Evolutionary conservation across 2,113 vertebrate genomes (phyloP).

Genomic region (Tupaia chinensis): DNA sequence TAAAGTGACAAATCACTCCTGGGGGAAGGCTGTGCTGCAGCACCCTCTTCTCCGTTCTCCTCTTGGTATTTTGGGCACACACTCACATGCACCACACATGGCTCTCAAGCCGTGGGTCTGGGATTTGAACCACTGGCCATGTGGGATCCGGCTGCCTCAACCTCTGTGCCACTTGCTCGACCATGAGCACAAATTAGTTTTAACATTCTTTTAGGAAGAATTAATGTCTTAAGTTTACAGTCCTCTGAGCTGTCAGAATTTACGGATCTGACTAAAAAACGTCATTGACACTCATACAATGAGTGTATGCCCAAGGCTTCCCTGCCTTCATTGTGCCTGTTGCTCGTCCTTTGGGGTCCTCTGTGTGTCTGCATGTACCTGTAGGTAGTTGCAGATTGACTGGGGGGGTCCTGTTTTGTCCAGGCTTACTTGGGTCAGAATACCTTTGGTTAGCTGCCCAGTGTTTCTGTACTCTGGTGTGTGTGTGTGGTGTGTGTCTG

Average conservation of each 20-base stretch:
- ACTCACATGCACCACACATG: no score
- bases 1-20: no score
- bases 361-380: background rate
- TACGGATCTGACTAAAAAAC: conserved; percentile 13
- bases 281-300: background rate
- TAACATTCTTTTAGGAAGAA: conserved; percentile 18
- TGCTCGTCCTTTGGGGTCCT: background rate
- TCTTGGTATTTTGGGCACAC: no score
- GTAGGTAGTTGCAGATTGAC: background rate
- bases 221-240: conserved; percentile 15
- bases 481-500: no score
- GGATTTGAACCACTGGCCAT: no score
- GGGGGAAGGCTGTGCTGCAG: no score
- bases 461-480: background rate
- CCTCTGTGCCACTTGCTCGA: no score
- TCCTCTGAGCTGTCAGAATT: background rate
- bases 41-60: no score
- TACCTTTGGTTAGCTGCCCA: background rate
- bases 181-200: background rate
- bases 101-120: no score
- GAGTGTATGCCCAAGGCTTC: background rate
- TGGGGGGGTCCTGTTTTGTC: background rate
- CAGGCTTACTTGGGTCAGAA: background rate
- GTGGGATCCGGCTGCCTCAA: no score
- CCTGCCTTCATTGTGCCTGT: background rate